phyloP scores from a whole-genome alignment of 2,113 vertebrate species.

The Megaceryle torquata region DNA sequence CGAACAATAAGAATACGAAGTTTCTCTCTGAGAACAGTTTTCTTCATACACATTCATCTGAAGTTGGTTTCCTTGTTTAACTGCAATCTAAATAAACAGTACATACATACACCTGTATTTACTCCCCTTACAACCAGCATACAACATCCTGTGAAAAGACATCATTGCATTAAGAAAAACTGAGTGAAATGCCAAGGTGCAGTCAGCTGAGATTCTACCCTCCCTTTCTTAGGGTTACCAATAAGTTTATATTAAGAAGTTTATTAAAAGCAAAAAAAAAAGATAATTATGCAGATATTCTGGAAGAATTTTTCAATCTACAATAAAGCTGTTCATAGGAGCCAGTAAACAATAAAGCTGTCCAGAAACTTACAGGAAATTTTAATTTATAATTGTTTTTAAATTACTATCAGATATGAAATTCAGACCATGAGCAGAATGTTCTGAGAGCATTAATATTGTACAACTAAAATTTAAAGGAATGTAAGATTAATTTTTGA shows the following conservation, averaged over 20 bases:
- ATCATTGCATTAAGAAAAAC: background rate
- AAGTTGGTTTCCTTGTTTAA: constrained; percentile 89
- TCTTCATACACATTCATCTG: constrained; percentile 91
- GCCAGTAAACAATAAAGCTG: background rate
- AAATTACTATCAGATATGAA: background rate
- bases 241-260: background rate
- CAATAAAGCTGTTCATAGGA: background rate
- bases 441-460: background rate
- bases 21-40: constrained; percentile 53
- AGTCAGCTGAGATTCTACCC: background rate
- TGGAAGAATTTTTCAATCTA: background rate
- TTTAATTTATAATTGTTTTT: background rate
- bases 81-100: constrained; percentile 79
- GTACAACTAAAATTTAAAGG: background rate
- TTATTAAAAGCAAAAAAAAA: background rate
- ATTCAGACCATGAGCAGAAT: background rate
- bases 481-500: background rate
- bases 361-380: background rate
- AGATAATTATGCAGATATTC: background rate
- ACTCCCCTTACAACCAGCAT: background rate
- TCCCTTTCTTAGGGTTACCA: background rate
- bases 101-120: background rate
- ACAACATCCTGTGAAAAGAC: background rate
- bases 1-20: background rate
- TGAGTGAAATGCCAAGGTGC: background rate